Percentiles rank a stretch among this genome's conserved stretches.
These are phyloP conservation scores for Arge pagana DNA, from an alignment of 2,888 invertebrate genomes.

Conservation along the genomic window DNA sequence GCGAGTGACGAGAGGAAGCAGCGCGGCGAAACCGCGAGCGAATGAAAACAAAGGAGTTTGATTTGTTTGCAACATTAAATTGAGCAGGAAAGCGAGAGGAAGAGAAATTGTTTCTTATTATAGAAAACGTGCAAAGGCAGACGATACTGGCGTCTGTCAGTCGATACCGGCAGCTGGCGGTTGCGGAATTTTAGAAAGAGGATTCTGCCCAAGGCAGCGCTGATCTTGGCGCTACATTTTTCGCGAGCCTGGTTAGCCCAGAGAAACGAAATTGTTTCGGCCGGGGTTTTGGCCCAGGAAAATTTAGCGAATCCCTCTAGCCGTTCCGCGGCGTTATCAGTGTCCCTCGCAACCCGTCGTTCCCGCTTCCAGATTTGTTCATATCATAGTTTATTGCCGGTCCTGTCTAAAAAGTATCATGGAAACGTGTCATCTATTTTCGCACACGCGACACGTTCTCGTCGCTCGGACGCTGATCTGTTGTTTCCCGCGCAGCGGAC, in stretches of 20 bases:
- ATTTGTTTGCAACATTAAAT: no score
- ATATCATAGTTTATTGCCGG: slow-evolving; percentile 7
- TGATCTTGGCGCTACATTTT: no score
- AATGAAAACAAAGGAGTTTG: no score
- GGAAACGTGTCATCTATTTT: slow-evolving; percentile 2
- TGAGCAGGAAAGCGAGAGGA: not conserved
- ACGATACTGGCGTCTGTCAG: no score
- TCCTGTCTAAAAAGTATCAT: slow-evolving; percentile 12
- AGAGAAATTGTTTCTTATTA: not conserved
- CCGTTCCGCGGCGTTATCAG: slow-evolving; percentile 14
- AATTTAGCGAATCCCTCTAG: slow-evolving; percentile 13
- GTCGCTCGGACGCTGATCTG: no score
- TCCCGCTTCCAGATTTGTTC: not conserved
- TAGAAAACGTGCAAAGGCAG: not conserved
- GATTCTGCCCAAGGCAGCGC: not conserved
- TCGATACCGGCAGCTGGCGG: no score
- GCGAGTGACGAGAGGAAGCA: no score
- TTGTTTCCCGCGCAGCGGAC: no score
- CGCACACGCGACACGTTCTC: slow-evolving; percentile 11
- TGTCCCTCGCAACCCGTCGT: not conserved
- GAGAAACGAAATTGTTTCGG: not conserved
- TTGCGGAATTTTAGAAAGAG: not conserved
- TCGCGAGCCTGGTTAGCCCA: no score
- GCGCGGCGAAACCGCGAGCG: no score
- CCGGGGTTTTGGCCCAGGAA: slow-evolving; percentile 5